A percentile compares a stretch with the other conserved stretches of the same genome.
These are phyloP conservation scores for Dinocampus coccinellae DNA, from an alignment of 2,888 invertebrate species.

Conservation along the genomic window DNA sequence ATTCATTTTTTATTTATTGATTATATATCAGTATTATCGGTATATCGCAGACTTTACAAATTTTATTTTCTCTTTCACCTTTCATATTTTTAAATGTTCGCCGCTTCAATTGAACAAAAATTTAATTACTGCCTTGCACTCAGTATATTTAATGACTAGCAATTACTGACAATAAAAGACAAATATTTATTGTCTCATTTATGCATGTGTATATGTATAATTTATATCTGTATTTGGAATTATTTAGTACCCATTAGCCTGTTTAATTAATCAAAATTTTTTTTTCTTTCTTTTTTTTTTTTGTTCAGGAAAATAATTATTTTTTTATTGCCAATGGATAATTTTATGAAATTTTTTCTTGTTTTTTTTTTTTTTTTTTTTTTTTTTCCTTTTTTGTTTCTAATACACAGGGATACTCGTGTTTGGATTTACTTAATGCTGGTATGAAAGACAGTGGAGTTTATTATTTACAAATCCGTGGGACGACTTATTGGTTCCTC, in stretches of 20 bases:
- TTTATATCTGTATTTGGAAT: not conserved
- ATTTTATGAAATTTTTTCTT: constrained; percentile 9
- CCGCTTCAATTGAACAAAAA: not conserved
- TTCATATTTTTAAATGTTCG: not conserved
- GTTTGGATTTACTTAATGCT: constrained; percentile 86
- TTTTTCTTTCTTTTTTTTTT: not conserved
- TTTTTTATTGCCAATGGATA: not conserved
- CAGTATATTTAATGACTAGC: constrained; percentile 44
- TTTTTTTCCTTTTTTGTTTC: constrained; percentile 19
- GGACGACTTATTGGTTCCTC: constrained; percentile 93
- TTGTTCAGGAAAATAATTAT: not conserved
- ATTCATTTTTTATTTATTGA: not conserved
- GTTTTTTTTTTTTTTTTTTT: not conserved
- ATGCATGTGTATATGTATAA: not conserved
- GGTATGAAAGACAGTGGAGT: constrained; percentile 91
- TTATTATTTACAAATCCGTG: constrained; percentile 90
- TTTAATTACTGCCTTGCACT: constrained; percentile 31
- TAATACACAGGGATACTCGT: constrained; percentile 84
- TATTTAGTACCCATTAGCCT: not conserved
- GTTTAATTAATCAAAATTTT: constrained; percentile 9
- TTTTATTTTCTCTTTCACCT: constrained; percentile 28
- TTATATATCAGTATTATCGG: not conserved
- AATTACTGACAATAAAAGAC: constrained; percentile 45
- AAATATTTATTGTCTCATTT: constrained; percentile 40
- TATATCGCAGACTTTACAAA: constrained; percentile 6